A percentile compares a stretch with the other conserved stretches of the same genome.
Evolutionary conservation across 37 sponge, comb jelly and placozoan genomes (phyloP).

Genomic region (Dysidea cf. avara): DNA sequence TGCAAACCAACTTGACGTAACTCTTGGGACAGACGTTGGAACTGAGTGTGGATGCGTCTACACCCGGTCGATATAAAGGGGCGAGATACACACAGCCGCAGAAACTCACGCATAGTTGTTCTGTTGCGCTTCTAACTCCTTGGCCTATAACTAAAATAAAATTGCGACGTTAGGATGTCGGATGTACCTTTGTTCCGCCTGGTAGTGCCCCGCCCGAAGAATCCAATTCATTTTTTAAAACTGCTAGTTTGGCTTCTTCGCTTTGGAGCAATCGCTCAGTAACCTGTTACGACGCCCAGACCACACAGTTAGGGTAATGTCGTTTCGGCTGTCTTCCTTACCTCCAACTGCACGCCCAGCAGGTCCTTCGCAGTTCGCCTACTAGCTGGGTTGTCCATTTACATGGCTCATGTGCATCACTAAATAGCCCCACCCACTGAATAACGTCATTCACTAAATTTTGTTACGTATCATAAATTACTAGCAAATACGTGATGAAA

Average conservation of each 20-base stretch:
- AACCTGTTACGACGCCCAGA: conserved; percentile 30
- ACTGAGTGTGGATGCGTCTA: conserved; percentile 82
- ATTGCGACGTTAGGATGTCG: neutral
- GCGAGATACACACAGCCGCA: too few species aligned
- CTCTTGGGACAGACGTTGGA: conserved; percentile 80
- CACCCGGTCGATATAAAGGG: too few species aligned
- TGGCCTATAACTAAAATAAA: conserved; percentile 42
- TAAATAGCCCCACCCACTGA: neutral
- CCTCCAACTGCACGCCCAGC: conserved; percentile 66
- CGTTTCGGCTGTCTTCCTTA: neutral
- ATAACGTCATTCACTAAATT: neutral
- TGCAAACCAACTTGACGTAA: conserved; percentile 60
- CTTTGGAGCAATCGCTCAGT: conserved; percentile 85
- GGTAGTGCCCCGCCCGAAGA: conserved; percentile 9
- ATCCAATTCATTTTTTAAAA: conserved; percentile 54
- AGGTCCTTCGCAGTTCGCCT: conserved; percentile 17
- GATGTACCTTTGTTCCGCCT: conserved; percentile 25
- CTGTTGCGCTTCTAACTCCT: conserved; percentile 71
- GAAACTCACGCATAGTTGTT: conserved; percentile 62
- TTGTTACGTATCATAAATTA: neutral
- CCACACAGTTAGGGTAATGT: neutral
- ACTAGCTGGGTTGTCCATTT: neutral
- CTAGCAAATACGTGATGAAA: neutral
- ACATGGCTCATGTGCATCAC: neutral
- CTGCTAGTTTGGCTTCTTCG: conserved; percentile 76